A percentile compares a stretch with the other conserved stretches of the same genome.
These are phyloP conservation scores for Dendrolimus houi DNA, from an alignment of 2,888 invertebrate species.

Conservation along the genomic window DNA sequence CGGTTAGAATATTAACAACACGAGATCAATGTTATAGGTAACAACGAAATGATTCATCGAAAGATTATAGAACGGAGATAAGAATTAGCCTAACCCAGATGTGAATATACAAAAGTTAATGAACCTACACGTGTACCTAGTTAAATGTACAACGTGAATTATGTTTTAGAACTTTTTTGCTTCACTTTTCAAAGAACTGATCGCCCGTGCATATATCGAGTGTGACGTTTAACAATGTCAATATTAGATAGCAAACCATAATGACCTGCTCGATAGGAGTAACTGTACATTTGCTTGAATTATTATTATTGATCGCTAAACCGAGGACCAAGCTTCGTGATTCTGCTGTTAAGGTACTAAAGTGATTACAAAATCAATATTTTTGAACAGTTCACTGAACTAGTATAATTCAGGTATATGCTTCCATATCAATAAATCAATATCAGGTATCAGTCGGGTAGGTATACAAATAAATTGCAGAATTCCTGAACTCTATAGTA, in stretches of 20 bases:
- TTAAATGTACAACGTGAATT: constrained; percentile 1
- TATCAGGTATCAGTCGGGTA: background rate
- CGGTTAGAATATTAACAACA: constrained; percentile 1
- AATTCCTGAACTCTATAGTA: background rate
- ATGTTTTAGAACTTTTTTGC: constrained; percentile 4
- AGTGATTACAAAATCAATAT: constrained; percentile 1
- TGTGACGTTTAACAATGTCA: constrained; percentile 35
- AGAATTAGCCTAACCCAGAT: constrained; percentile 21
- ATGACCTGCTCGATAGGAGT: constrained; percentile 29
- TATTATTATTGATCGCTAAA: constrained; percentile 24
- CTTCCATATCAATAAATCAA: background rate
- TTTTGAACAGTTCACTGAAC: constrained; percentile 3
- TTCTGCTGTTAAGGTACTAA: constrained; percentile 8
- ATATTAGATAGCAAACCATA: constrained; percentile 32
- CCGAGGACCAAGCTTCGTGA: constrained; percentile 18
- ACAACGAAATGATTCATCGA: constrained; percentile 6
- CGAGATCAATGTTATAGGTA: background rate
- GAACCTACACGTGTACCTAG: constrained; percentile 15
- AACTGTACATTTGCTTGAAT: constrained; percentile 46
- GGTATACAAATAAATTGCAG: background rate
- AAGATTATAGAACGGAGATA: constrained; percentile 19
- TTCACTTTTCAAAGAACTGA: constrained; percentile 14
- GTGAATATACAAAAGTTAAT: constrained; percentile 22
- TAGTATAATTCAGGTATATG: background rate
- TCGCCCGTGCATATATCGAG: constrained; percentile 21